Conservation (phyloP, 2,888 invertebrate species). For the Patella pellucida region DNA sequence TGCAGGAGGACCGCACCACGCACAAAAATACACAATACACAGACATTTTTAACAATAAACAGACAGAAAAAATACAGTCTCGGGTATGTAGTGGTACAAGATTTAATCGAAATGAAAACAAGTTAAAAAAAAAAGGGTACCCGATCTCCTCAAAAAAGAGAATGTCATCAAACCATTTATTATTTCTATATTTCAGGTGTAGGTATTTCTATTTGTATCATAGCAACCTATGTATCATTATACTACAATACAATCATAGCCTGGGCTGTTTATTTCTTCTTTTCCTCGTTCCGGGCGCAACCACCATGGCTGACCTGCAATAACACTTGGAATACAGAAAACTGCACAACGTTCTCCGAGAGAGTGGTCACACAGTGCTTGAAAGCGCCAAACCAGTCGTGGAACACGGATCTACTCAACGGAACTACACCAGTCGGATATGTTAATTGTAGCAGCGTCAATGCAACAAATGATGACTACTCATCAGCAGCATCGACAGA, state of each 20-base stretch:
- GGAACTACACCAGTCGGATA: constrained; percentile 2
- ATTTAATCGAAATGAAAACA: too few relatives aligned
- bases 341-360: constrained; percentile 75
- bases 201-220: constrained; percentile 93
- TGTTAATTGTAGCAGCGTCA: background rate
- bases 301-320: constrained; percentile 71
- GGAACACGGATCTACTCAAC: background rate
- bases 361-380: constrained; percentile 9
- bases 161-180: too few relatives aligned
- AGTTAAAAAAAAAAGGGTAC: too few relatives aligned
- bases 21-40: too few relatives aligned
- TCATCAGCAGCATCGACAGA: constrained; percentile 51
- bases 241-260: constrained; percentile 98
- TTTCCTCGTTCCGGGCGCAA: constrained; percentile 65
- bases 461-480: constrained; percentile 24
- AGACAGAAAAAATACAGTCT: too few relatives aligned
- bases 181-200: constrained; percentile 78
- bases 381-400: background rate
- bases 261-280: constrained; percentile 79
- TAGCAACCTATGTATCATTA: constrained; percentile 81
- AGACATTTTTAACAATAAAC: too few relatives aligned
- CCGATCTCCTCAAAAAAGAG: too few relatives aligned
- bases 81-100: too few relatives aligned
- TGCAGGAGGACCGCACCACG: too few relatives aligned
- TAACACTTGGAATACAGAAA: constrained; percentile 69